Base-by-base conservation (phyloP, 2,888 invertebrate species). In the Hirtodrosophila cameraria region DNA sequence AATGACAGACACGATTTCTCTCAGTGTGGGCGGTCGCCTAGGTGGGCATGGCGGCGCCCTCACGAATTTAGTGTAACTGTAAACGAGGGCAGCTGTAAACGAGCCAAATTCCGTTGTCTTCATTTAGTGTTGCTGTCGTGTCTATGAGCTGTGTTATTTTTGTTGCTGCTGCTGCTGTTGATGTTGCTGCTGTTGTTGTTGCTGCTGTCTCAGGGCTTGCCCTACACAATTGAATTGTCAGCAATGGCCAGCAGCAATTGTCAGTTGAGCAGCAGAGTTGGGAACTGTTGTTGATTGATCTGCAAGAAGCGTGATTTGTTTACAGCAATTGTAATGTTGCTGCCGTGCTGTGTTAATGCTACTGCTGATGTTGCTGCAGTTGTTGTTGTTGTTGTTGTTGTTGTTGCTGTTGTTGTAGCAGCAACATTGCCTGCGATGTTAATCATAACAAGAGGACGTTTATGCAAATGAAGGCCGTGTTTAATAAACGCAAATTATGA, bases 401-500 rank as follows among this genome's bases (percentile, higher is more conserved):
- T 5, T 57, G 36, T 23, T 61, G 52, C 11, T 65, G 48, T 27
- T 42, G 48, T 48, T 49, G 39, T 55, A 62, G 46, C 43, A 55
- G 60, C 46, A 33, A 64, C 70, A 74, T 61, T 64, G 46, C 27
- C 27, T 11, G 33, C 13, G 85, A 84, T 80, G 59, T 23, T 53
- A 63, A 80, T 81, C 79, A 49, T 16, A 49, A 53, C 59, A 68
- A 66, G 82, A 50, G 55, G 45, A 84, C 57, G 65, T 69, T 84
- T 85, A 80, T 80, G 80, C 85, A 80, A 80, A 80, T 80, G 68
- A 66, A 60, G 61, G 55, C 61, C 67, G 70, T 85, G 80, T 85
- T 85, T 80, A 85, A 85, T 80, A 80, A 80, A 80, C 85, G 85
- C 85, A 79, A 80, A 85, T 80, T 80, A 85, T 80, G 85, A 80